Conservation (phyloP, 2,113 vertebrate species). For the Hippocampus guttulatus region DNA sequence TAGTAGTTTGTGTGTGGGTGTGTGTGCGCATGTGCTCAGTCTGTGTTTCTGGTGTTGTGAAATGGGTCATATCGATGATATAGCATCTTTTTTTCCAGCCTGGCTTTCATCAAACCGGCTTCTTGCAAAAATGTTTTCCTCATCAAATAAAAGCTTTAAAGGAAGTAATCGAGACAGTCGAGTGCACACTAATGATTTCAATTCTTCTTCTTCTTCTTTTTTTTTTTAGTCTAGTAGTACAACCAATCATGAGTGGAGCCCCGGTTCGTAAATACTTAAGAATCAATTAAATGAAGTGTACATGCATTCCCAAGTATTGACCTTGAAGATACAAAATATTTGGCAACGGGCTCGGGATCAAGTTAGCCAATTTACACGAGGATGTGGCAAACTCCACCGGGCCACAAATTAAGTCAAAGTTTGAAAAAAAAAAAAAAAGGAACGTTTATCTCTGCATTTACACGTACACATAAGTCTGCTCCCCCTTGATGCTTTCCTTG, state of each 20-base stretch:
- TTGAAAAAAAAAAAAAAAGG: neutral
- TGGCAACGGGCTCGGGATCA: slow-evolving; percentile 42
- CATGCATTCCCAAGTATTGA: slow-evolving; percentile 43
- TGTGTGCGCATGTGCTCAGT: too few species aligned
- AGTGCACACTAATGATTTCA: slow-evolving; percentile 37
- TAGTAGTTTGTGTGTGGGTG: too few species aligned
- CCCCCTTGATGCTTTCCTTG: neutral
- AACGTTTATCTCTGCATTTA: neutral
- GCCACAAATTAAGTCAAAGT: slow-evolving; percentile 15
- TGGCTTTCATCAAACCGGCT: neutral
- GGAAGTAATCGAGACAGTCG: slow-evolving; percentile 56
- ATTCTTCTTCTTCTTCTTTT: neutral
- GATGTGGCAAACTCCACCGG: slow-evolving; percentile 27
- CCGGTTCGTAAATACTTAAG: slow-evolving; percentile 44
- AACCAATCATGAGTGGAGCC: slow-evolving; percentile 62
- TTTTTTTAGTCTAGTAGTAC: slow-evolving; percentile 45
- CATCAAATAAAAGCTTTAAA: slow-evolving; percentile 59
- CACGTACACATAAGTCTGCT: neutral
- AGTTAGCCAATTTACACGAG: slow-evolving; percentile 33
- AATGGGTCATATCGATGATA: neutral
- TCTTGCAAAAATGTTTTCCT: slow-evolving; percentile 47
- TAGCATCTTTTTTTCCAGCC: neutral
- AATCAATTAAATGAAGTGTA: slow-evolving; percentile 42
- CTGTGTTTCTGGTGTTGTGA: neutral
- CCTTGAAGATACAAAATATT: slow-evolving; percentile 44